These are phyloP conservation scores for Porites cylindrica DNA, from an alignment of 92 coral and sea anemone species.

Conservation along the genomic window DNA sequence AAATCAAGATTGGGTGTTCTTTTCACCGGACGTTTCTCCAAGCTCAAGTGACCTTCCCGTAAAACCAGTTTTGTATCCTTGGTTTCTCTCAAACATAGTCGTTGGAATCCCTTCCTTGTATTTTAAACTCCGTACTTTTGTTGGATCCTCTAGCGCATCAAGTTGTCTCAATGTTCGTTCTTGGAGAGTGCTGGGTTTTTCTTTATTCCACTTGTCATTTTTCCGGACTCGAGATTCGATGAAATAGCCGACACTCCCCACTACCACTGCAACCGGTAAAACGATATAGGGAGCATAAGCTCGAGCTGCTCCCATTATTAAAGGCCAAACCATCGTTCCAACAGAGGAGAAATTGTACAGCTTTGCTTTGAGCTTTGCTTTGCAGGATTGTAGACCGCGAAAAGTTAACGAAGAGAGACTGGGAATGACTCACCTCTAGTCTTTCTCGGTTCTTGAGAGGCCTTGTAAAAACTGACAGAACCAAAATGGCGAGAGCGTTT, in stretches of 20 bases:
- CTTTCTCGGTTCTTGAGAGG: neutral
- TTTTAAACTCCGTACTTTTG: slow-evolving; percentile 82
- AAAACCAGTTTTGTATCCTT: slow-evolving; percentile 82
- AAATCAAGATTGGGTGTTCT: slow-evolving; percentile 20
- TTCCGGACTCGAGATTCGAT: slow-evolving; percentile 87
- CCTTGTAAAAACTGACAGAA: slow-evolving; percentile 48
- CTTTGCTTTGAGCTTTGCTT: neutral
- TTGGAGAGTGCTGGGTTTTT: slow-evolving; percentile 93
- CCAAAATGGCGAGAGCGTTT: slow-evolving; percentile 27
- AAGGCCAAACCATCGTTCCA: slow-evolving; percentile 45
- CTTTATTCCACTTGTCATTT: slow-evolving; percentile 82
- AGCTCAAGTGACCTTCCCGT: slow-evolving; percentile 82
- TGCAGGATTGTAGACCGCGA: neutral
- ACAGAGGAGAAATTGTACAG: neutral
- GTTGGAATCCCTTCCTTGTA: slow-evolving; percentile 84
- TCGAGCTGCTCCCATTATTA: slow-evolving; percentile 80
- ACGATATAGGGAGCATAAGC: slow-evolving; percentile 94
- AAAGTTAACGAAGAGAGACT: neutral
- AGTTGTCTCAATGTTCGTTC: slow-evolving; percentile 88
- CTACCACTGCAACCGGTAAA: slow-evolving; percentile 88
- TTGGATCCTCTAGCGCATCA: slow-evolving; percentile 80
- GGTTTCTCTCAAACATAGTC: slow-evolving; percentile 92
- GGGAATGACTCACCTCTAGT: neutral
- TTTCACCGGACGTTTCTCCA: slow-evolving; percentile 50
- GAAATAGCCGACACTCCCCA: slow-evolving; percentile 92